Base-by-base conservation (phyloP, 2,113 vertebrate genomes). In the Dissostichus mawsoni region DNA sequence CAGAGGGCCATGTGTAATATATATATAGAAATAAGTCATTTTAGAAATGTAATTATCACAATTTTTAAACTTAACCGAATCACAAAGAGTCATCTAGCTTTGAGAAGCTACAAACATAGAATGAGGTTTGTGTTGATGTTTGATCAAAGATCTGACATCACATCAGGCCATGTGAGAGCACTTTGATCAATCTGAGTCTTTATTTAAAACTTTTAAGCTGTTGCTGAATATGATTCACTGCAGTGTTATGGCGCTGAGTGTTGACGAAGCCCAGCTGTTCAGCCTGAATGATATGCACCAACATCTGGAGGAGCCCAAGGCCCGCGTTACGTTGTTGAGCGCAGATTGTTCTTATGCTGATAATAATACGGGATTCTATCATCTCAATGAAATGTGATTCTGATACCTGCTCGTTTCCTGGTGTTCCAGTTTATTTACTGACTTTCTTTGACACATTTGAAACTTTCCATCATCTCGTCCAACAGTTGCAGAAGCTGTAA, bases 251-350 rank as follows among this genome's bases (percentile, higher is more conserved):
- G 74, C 11, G 62, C 29, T 45, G 57, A 81, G 47, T 76, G 59
- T 7, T 36, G 36, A 51, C 23, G 57, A 71, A 0, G 5, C 41
- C 12, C 78, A 81, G 83, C 52, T 91, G 87, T 81, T 86, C 69
- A 29, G 52, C 20, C 33, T 73, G 69, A 71, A 14, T 81, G 52
- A 79, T 70, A 73, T 70, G 68, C 78, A 51, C 0, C 61, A 71
- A 80, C 90, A 91, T 87, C 85, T 88, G 87, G 79, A 71, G 72
- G 1, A 66, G 83, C 85, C 80, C 45, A 51, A 58, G 85, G 83
- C 83, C 11, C 2, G 5, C 9, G n/a, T 59, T 13, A 11, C 14
- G 9, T 58, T 74, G 69, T 41, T 82, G 62, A 63, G 45, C 64
- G 63, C 68, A 78, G 65, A 64, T 50, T 74, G 59, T 85, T 87